Base-by-base conservation (phyloP, 92 coral and sea anemone genomes). In the Scolanthus callimorphus region DNA sequence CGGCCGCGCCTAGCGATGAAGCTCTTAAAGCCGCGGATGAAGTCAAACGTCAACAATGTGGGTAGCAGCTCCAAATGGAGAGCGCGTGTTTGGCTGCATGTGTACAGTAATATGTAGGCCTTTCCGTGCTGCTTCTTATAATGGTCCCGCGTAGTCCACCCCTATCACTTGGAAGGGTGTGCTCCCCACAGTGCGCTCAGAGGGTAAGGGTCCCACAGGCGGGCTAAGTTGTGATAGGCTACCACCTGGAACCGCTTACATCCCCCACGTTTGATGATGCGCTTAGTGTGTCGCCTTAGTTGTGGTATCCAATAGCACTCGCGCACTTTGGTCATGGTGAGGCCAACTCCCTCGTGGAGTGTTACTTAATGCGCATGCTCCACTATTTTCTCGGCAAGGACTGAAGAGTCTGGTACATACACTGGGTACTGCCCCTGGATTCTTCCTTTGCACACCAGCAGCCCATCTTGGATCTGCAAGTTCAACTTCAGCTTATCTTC, bases 401-500 rank as follows among this genome's bases (percentile, higher is more conserved):
- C 15, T 6, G 63, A 57, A 28, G 68, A 25, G 59, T 65, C 81
- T 56, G 81, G 74, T 28, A 74, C 39, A 27, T 74, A 74, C 10
- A 65, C 43, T 34, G 74, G 74, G 21, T 74, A 74, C 44, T 19
- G 20, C 30, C 74, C 68, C 60, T 67, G 68, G 29, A 74, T 20
- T 67, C 82, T 67, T 22, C 82, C 82, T 22, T 62, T 47, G 49
- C 82, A 66, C 61, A 47, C 82, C 19, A 76, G 73, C 41, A 76
- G 25, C 51, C 61, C 74, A 23, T 76, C 75, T 39, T 52, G 17
- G 70, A 66, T 76, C 17, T 76, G 67, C 48, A 76, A 57, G 47
- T 76, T 76, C 20, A 75, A 62, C 20, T 51, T 27, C 29, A 65
- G 75, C 31, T 55, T 46, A 45, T 76, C 63, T 28, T 67, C 75